A percentile compares a stretch with the other conserved stretches of the same genome.
These are phyloP conservation scores for Dermochelys coriacea DNA, from an alignment of 2,797 vertebrate species.

Conservation along the genomic window DNA sequence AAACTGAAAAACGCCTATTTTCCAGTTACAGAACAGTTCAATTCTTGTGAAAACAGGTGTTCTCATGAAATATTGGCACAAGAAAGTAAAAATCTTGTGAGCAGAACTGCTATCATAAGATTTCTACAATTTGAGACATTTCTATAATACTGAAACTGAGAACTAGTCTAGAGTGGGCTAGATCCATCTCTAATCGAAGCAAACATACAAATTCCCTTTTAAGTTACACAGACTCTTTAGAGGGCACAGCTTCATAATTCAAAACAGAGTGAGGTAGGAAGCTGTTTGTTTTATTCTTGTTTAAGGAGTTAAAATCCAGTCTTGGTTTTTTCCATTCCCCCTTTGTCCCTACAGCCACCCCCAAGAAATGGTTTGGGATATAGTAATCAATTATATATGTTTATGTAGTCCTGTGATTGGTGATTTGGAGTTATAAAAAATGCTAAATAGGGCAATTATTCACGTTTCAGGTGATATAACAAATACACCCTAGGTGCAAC, in stretches of 20 bases:
- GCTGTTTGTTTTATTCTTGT: not conserved
- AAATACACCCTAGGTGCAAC: not conserved
- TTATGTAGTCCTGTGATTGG: not conserved
- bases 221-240: not conserved
- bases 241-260: not conserved
- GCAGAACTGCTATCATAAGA: fast-evolving
- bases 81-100: not conserved
- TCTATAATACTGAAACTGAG: not conserved
- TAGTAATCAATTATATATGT: not conserved
- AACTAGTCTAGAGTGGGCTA: not conserved
- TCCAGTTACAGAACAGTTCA: not conserved
- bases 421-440: not conserved
- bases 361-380: not conserved
- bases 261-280: not conserved
- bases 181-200: not conserved
- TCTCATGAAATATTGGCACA: not conserved
- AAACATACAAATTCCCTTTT: not conserved
- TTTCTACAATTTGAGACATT: not conserved
- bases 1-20: not conserved
- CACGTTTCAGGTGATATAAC: not conserved
- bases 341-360: not conserved
- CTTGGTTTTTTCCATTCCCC: not conserved
- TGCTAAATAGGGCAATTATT: not conserved
- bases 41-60: not conserved
- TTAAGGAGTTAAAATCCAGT: not conserved